These are phyloP conservation scores for Eunapius fragilis DNA, from an alignment of 37 sponge, comb jelly and placozoan genomes.

Conservation along the genomic window DNA sequence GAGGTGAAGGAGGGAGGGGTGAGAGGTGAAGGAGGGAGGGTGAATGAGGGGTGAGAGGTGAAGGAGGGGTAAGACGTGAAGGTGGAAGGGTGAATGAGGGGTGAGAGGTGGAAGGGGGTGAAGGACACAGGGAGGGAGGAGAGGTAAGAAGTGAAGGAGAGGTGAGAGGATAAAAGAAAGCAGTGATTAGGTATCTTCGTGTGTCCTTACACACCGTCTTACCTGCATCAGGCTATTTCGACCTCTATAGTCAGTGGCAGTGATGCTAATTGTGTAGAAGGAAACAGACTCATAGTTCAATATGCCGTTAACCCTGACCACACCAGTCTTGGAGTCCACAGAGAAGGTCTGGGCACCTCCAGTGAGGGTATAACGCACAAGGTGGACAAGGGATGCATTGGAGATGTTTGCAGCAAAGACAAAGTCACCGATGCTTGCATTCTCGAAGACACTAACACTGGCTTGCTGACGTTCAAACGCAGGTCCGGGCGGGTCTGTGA, in stretches of 20 bases:
- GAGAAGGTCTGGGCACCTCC: background rate
- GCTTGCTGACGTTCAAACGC: constrained; percentile 22
- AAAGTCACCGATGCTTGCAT: background rate
- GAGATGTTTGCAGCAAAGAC: background rate
- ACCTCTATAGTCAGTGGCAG: constrained; percentile 42
- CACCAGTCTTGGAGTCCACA: constrained; percentile 48
- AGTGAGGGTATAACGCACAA: background rate
- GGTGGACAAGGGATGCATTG: background rate
- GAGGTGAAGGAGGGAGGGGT: too few species aligned
- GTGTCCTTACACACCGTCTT: background rate
- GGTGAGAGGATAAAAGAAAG: background rate
- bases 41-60: background rate
- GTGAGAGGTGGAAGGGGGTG: too few species aligned
- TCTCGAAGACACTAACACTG: background rate
- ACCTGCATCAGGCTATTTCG: background rate
- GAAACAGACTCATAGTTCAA: constrained; percentile 47
- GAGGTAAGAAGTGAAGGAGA: too few species aligned
- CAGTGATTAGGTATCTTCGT: background rate
- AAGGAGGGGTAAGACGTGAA: too few species aligned
- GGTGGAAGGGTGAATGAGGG: too few species aligned
- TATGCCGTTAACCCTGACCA: constrained; percentile 22
- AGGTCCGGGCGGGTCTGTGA: constrained; percentile 12
- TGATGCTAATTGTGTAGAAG: constrained; percentile 22
- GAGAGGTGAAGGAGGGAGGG: background rate
- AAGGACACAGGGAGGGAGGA: too few species aligned